A percentile compares a stretch with the other conserved stretches of the same genome.
Evolutionary conservation across 2,888 invertebrate species (phyloP).

Genomic region (Amphimallon solstitiale): DNA sequence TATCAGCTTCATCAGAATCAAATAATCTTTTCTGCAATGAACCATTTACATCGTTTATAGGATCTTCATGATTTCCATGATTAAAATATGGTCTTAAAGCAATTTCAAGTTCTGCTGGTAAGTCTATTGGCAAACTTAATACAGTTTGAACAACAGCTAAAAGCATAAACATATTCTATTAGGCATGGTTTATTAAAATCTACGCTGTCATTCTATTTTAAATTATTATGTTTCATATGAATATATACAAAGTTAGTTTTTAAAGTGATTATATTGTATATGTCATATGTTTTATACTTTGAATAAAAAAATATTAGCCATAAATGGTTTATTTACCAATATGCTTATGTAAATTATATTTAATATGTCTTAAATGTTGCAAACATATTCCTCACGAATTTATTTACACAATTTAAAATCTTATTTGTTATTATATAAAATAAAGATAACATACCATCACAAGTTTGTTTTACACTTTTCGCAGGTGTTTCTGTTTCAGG

Average conservation of each 20-base stretch:
- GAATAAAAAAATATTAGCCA: too few species aligned
- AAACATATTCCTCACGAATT: too few species aligned
- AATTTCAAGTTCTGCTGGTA: constrained; percentile 72
- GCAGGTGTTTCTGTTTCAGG: constrained; percentile 42
- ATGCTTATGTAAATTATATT: too few species aligned
- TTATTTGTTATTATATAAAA: background rate
- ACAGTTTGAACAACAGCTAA: constrained; percentile 74
- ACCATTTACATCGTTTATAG: constrained; percentile 43
- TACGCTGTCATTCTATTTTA: too few species aligned
- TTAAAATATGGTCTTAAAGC: constrained; percentile 70
- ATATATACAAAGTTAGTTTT: too few species aligned
- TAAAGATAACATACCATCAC: constrained; percentile 28
- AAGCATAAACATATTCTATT: constrained; percentile 35
- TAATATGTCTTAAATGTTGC: too few species aligned
- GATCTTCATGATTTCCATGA: constrained; percentile 23
- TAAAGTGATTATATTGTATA: too few species aligned
- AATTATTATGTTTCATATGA: background rate
- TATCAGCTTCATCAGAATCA: constrained; percentile 51
- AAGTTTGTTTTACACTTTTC: constrained; percentile 33
- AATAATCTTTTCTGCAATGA: constrained; percentile 58
- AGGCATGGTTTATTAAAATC: too few species aligned
- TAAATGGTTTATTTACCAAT: too few species aligned
- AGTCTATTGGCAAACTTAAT: constrained; percentile 70
- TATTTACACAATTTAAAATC: background rate
- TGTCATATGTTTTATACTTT: too few species aligned